phyloP scores from a whole-genome alignment of 2,113 vertebrate species.

The Corythoichthys intestinalis region DNA sequence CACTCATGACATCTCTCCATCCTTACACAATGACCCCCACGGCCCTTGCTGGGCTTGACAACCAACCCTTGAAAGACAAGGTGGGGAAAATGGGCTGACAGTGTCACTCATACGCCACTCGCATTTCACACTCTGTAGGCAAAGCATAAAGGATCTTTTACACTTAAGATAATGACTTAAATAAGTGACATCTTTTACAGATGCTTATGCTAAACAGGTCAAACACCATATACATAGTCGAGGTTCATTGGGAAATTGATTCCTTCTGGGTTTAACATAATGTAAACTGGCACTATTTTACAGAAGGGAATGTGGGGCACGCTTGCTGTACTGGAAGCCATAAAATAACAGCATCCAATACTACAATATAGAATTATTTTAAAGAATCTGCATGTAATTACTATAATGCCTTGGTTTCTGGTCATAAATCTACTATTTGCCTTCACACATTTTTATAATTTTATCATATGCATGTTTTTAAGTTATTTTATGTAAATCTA shows the following conservation, averaged over 20 bases:
- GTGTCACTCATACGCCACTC: slow-evolving; percentile 61
- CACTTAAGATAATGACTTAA: slow-evolving; percentile 48
- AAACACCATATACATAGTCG: slow-evolving; percentile 38
- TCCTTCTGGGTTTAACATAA: background rate
- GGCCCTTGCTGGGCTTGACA: slow-evolving; percentile 42
- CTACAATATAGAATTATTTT: background rate
- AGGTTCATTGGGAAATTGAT: slow-evolving; percentile 54
- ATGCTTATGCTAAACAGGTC: slow-evolving; percentile 56
- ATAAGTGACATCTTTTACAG: slow-evolving; percentile 16
- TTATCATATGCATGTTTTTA: background rate
- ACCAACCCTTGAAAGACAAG: slow-evolving; percentile 58
- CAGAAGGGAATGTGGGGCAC: slow-evolving; percentile 17
- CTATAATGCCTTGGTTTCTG: background rate
- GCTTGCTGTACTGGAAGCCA: slow-evolving; percentile 1
- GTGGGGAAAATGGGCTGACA: slow-evolving; percentile 65
- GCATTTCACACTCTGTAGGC: slow-evolving; percentile 64
- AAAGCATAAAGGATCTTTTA: slow-evolving; percentile 49
- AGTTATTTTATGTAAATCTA: background rate
- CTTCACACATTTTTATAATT: background rate
- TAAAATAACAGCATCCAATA: background rate
- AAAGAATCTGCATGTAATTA: background rate
- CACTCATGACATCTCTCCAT: slow-evolving; percentile 54
- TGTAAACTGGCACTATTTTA: too few relatives aligned
- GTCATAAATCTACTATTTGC: background rate
- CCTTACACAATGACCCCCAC: slow-evolving; percentile 60